Evolutionary conservation across 1,140 invertebrate species (phyloP).

Genomic region (Lerema accius): DNA sequence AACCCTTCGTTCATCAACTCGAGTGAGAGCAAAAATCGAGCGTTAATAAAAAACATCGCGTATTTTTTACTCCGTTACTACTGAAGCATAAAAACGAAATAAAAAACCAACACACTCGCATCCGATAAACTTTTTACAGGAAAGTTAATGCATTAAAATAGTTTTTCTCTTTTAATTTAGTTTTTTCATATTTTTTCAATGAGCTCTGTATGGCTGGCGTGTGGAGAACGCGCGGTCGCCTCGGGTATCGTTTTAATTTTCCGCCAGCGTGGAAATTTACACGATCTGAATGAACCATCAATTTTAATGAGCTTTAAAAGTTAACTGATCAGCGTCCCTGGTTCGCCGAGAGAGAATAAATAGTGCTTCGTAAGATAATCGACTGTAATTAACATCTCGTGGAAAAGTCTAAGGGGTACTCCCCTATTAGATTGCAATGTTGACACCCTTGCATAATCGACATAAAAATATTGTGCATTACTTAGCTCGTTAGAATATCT

Average conservation of each 20-base stretch:
- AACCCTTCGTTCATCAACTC: no score
- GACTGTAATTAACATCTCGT: constrained; percentile 16
- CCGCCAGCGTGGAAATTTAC: constrained; percentile 74
- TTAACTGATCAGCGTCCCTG: constrained; percentile 69
- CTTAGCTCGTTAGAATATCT: not conserved
- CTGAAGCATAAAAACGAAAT: constrained; percentile 35
- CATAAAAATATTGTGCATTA: not conserved
- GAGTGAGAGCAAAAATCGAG: no score
- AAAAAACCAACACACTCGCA: constrained; percentile 42
- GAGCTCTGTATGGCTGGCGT: constrained; percentile 43
- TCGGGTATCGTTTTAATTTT: constrained; percentile 80
- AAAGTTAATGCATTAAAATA: constrained; percentile 64
- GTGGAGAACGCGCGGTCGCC: constrained; percentile 55
- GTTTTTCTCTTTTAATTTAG: constrained; percentile 50
- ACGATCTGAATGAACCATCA: constrained; percentile 76
- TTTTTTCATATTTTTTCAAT: constrained; percentile 58
- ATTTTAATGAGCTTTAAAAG: constrained; percentile 82
- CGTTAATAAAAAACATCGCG: no score
- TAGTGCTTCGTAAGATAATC: constrained; percentile 47
- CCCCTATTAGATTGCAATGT: not conserved
- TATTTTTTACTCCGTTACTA: constrained; percentile 37
- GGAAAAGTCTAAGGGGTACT: not conserved
- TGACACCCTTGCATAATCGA: constrained; percentile 2
- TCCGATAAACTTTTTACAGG: constrained; percentile 65
- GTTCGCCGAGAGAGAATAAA: constrained; percentile 42